A percentile compares a stretch with the other conserved stretches of the same genome.
phyloP scores from a whole-genome alignment of 2,888 invertebrate genomes.

The Dascillus cervinus region DNA sequence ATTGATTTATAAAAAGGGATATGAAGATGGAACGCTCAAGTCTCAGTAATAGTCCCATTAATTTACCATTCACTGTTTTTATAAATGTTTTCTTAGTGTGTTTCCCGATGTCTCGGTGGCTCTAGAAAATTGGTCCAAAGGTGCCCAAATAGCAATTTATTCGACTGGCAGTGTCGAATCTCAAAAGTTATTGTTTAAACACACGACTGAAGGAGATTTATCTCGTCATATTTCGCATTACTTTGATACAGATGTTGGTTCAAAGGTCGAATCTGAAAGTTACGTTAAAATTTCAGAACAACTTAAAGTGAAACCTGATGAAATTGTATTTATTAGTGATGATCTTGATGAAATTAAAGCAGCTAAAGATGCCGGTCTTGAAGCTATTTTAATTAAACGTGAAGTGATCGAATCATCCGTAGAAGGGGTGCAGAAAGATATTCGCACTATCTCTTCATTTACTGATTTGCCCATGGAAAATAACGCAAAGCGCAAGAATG shows the following conservation, averaged over 20 bases:
- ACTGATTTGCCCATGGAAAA: conserved; percentile 45
- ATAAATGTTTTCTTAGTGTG: conserved; percentile 53
- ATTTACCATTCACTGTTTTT: background rate
- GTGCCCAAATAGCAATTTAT: conserved; percentile 69
- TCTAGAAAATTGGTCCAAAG: conserved; percentile 62
- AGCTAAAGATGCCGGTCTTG: conserved; percentile 66
- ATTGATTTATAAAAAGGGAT: conserved; percentile 81
- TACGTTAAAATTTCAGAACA: conserved; percentile 69
- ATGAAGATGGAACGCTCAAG: conserved; percentile 65
- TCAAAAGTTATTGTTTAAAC: conserved; percentile 77
- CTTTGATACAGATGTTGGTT: conserved; percentile 81
- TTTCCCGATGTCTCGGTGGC: conserved; percentile 77
- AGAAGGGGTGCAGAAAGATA: conserved; percentile 50
- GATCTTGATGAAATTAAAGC: conserved; percentile 76
- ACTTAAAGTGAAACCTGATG: conserved; percentile 54
- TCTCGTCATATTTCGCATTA: conserved; percentile 64
- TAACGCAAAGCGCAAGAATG: conserved; percentile 36
- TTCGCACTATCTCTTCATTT: conserved; percentile 54
- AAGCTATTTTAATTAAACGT: conserved; percentile 61
- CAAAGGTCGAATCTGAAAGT: conserved; percentile 69
- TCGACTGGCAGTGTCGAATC: conserved; percentile 89
- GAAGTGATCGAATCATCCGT: conserved; percentile 70
- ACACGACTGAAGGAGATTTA: conserved; percentile 72
- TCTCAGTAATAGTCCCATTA: conserved; percentile 73
- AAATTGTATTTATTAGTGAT: conserved; percentile 83